Conservation (phyloP, 2,888 invertebrate species). For the Cloeon dipterum region DNA sequence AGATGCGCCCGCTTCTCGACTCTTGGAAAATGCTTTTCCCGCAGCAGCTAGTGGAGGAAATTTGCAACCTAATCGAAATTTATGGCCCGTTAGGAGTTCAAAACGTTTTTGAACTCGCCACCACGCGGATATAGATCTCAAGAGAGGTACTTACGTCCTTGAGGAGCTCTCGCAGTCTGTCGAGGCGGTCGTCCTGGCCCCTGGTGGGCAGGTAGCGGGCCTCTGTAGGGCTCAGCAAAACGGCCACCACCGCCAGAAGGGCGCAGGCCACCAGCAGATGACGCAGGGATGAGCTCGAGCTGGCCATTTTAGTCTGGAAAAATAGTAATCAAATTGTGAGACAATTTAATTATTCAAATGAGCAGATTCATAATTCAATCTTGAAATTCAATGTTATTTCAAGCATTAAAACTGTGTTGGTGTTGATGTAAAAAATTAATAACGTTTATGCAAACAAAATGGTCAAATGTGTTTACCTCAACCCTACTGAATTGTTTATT, state of each 20-base stretch:
- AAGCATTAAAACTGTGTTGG: no score
- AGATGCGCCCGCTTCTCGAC: no score
- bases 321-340: no score
- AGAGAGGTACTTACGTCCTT: slow-evolving; percentile 16
- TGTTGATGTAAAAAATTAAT: no score
- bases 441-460: no score
- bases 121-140: not conserved
- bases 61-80: not conserved
- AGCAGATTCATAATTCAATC: no score
- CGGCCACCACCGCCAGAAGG: not conserved
- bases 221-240: slow-evolving; percentile 7
- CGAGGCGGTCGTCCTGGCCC: slow-evolving; percentile 15
- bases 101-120: not conserved
- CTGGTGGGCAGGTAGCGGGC: slow-evolving; percentile 17
- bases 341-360: no score
- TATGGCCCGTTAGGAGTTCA: not conserved
- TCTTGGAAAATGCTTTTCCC: not conserved
- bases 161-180: slow-evolving; percentile 15
- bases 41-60: not conserved
- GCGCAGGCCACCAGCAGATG: not conserved
- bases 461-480: no score
- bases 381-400: no score
- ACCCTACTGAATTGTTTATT: no score
- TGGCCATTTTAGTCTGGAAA: slow-evolving; percentile 1
- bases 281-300: not conserved